Evolutionary conservation across 92 coral and sea anemone species (phyloP).

Genomic region (Bergia puertoricense): DNA sequence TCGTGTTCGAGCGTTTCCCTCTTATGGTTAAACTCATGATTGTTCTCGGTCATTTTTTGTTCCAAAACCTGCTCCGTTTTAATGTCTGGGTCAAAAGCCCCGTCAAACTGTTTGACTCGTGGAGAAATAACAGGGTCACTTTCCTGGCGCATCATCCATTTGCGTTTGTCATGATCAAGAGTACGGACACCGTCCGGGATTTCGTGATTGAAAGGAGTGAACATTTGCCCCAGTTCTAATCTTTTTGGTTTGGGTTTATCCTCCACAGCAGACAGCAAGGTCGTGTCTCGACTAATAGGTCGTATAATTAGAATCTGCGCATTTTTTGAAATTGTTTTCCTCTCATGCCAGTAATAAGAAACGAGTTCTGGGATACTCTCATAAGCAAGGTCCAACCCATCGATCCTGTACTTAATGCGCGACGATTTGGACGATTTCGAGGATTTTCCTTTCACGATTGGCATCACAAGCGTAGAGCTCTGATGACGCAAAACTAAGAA

Average conservation of each 20-base stretch:
- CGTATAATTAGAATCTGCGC: slow-evolving; percentile 67
- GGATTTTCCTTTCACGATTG: slow-evolving; percentile 65
- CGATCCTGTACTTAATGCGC: slow-evolving; percentile 84
- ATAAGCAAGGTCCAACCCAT: slow-evolving; percentile 72
- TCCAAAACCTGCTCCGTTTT: background rate
- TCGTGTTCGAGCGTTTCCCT: background rate
- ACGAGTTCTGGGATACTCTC: slow-evolving; percentile 84
- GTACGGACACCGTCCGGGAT: slow-evolving; percentile 45
- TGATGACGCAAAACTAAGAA: slow-evolving; percentile 80
- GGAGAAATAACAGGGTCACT: slow-evolving; percentile 65
- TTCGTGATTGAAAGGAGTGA: slow-evolving; percentile 50
- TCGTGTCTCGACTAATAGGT: slow-evolving; percentile 91
- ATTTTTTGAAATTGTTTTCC: slow-evolving; percentile 69
- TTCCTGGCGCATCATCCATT: slow-evolving; percentile 50
- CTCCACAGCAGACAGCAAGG: slow-evolving; percentile 71
- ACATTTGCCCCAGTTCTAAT: slow-evolving; percentile 27
- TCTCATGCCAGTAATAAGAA: slow-evolving; percentile 67
- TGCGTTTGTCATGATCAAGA: slow-evolving; percentile 4
- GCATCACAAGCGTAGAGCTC: slow-evolving; percentile 69
- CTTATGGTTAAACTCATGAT: background rate
- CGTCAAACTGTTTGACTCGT: slow-evolving; percentile 43
- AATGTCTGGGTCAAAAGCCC: slow-evolving; percentile 6
- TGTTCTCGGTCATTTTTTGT: background rate
- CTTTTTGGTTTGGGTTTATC: slow-evolving; percentile 51
- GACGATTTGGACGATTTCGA: slow-evolving; percentile 78